Evolutionary conservation across 2,797 vertebrate genomes (phyloP), one percentile per base, ranked within the genome.

Genomic region (Gymnodraco acuticeps): DNA sequence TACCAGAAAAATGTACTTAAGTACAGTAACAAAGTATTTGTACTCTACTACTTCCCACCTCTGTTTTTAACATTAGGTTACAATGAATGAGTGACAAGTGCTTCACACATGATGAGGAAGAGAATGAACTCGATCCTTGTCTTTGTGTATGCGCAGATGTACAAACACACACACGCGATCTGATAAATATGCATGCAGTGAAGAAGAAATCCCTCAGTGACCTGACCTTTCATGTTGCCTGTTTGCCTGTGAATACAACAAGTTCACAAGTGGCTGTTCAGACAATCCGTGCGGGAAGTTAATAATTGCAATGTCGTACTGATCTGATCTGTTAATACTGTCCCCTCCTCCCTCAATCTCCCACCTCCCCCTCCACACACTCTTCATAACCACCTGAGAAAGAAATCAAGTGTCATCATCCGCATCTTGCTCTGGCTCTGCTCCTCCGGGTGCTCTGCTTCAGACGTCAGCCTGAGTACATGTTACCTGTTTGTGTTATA

Each of bases 331-430:
- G 71, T 69, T 82, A 75, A 81, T 73, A 45, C 52, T 50, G 47
- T 23, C 46, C 46, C 48, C 56, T 41, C 55, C 75, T 62, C 54
- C 14, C 13, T 10, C 59, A 62, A 10, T 54, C 58, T 60, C 77
- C 45, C n/a, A 71, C 42, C 3, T 54, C 50, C 51, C 65, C 68
- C 55, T 31, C 27, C 54, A 56, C 76, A 63, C 56, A 54, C 81
- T 74, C 63, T 64, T 77, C 75, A 82, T 56, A 51, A 72, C 86
- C 87, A 89, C 80, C 85, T 77, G 88, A 91, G 78, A 59, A 72
- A 74, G 43, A 88, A 90, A 92, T 92, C 84, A 89, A 93, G 87
- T 88, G 86, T 87, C 85, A 85, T 88, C 83, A 84, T 88, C 82
- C 73, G 58, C 64, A 76, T 92, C 91, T 89, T 79, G 53, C 67